phyloP scores from a whole-genome alignment of 1,140 invertebrate genomes.

The Atta texana region DNA sequence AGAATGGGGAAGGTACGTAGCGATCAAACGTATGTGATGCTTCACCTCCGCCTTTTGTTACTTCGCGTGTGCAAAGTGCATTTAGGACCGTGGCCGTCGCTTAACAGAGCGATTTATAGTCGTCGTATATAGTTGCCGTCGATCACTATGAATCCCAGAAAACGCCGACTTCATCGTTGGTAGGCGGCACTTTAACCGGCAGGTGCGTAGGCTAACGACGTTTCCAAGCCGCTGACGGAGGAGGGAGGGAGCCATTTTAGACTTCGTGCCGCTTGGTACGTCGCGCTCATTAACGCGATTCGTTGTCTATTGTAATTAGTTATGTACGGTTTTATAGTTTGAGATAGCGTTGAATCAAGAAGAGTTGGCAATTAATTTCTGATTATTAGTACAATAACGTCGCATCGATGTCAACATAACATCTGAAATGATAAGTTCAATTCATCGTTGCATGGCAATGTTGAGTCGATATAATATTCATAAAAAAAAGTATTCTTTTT shows the following conservation, averaged over 20 bases:
- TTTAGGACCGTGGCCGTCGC: conserved; percentile 75
- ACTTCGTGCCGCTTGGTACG: conserved; percentile 50
- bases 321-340: no score
- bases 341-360: no score
- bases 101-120: conserved; percentile 76
- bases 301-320: conserved; percentile 10
- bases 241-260: not conserved
- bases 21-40: conserved; percentile 56
- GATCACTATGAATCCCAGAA: conserved; percentile 73
- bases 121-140: conserved; percentile 68
- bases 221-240: conserved; percentile 4
- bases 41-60: conserved; percentile 56
- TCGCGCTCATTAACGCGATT: conserved; percentile 35
- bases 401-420: no score
- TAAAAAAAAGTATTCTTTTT: no score
- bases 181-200: conserved; percentile 68
- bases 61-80: conserved; percentile 81
- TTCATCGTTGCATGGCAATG: no score
- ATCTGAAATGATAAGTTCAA: no score
- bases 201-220: conserved; percentile 69
- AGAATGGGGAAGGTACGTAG: conserved; percentile 45
- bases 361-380: no score
- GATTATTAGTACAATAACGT: no score
- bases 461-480: no score
- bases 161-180: conserved; percentile 49